Conservation (phyloP, 2,113 vertebrate species). For the Hiodon tergisus region DNA sequence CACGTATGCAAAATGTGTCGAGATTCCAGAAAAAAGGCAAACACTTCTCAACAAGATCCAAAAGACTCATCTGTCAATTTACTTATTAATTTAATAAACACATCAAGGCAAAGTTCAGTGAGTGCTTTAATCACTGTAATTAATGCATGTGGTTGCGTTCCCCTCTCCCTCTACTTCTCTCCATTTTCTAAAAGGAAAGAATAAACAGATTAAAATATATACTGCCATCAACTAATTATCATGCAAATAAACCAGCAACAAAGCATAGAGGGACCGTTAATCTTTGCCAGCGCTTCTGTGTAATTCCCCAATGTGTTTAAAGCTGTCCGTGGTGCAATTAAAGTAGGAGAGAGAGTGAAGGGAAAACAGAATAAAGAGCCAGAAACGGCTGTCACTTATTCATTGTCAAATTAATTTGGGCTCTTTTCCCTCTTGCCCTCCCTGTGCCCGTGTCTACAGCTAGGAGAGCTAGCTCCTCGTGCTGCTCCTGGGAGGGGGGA, state of each 20-base stretch:
- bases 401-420: slow-evolving; percentile 85
- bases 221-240: slow-evolving; percentile 70
- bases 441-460: slow-evolving; percentile 58
- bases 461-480: slow-evolving; percentile 50
- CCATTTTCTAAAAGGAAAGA: slow-evolving; percentile 51
- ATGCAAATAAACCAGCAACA: slow-evolving; percentile 71
- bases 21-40: slow-evolving; percentile 49
- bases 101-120: slow-evolving; percentile 70
- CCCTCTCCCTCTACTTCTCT: slow-evolving; percentile 32
- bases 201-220: slow-evolving; percentile 68
- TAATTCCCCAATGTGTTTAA: slow-evolving; percentile 71
- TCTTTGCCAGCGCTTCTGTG: slow-evolving; percentile 55
- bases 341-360: slow-evolving; percentile 44
- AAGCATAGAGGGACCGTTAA: slow-evolving; percentile 61
- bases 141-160: slow-evolving; percentile 62
- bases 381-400: slow-evolving; percentile 70
- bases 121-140: slow-evolving; percentile 72
- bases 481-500: slow-evolving; percentile 50
- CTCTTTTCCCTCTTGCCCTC: slow-evolving; percentile 30
- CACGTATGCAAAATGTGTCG: slow-evolving; percentile 42
- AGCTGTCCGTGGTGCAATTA: slow-evolving; percentile 77
- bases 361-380: slow-evolving; percentile 56
- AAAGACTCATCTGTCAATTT: slow-evolving; percentile 64
- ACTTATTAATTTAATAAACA: slow-evolving; percentile 83
- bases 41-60: slow-evolving; percentile 55